These are phyloP conservation scores for Adrianichthys oophorus DNA, from an alignment of 2,797 vertebrate genomes.

Conservation along the genomic window DNA sequence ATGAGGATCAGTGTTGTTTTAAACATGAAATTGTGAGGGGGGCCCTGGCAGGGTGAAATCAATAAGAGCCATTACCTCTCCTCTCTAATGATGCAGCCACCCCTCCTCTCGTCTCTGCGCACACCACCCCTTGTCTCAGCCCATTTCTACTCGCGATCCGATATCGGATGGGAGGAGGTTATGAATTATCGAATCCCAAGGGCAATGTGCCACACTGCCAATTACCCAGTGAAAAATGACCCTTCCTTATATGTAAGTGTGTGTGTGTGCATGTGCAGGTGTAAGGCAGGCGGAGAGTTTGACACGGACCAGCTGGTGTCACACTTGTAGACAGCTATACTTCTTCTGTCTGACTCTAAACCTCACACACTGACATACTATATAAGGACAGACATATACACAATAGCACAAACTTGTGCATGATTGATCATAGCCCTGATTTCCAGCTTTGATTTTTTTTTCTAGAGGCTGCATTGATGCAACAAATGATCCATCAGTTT, in stretches of 20 bases:
- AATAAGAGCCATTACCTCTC: slow-evolving; percentile 81
- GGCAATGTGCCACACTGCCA: slow-evolving; percentile 73
- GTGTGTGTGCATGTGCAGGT: slow-evolving; percentile 43
- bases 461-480: slow-evolving; percentile 10
- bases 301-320: slow-evolving; percentile 59
- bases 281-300: slow-evolving; percentile 33
- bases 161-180: slow-evolving; percentile 82
- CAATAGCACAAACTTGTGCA: slow-evolving; percentile 4
- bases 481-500: slow-evolving; percentile 34
- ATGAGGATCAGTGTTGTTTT: slow-evolving; percentile 86
- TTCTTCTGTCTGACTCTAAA: slow-evolving; percentile 23
- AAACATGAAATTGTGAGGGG: slow-evolving; percentile 82
- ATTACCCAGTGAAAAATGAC: slow-evolving; percentile 80
- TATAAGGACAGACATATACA: background rate
- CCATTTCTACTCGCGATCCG: slow-evolving; percentile 74
- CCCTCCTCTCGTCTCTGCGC: slow-evolving; percentile 29
- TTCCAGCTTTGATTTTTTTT: slow-evolving; percentile 9
- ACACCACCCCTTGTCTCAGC: slow-evolving; percentile 65
- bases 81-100: slow-evolving; percentile 75
- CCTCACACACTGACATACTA: slow-evolving; percentile 8
- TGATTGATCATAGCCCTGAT: slow-evolving; percentile 26
- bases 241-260: slow-evolving; percentile 48
- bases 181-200: slow-evolving; percentile 83
- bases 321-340: slow-evolving; percentile 35
- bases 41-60: slow-evolving; percentile 73